Base-by-base conservation (phyloP, 2,888 invertebrate genomes). In the Arctia plantaginis region DNA sequence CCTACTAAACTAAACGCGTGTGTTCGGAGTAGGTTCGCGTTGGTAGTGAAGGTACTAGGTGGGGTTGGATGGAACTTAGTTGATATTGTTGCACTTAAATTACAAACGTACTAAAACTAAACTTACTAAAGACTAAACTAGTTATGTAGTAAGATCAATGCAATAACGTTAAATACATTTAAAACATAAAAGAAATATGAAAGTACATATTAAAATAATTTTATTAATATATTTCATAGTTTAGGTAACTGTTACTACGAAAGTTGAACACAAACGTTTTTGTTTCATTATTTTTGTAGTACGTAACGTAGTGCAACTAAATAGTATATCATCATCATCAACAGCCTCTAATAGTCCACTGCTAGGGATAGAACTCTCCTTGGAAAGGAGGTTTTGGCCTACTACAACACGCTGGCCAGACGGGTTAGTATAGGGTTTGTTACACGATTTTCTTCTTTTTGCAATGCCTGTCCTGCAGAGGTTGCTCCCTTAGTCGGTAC, bases 161-260 rank as follows among this genome's bases (percentile, higher is more conserved):
- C 59, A 59, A 15, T n/a, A 59, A 59, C 10, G 4, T 27, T 59
- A 59, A 59, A 13, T 59, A 27, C n/a, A 15, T n/a, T 55, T 51
- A 23, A 7, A 51, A n/a, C 23, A 8, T 27, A 27, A 27, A 55
- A 59, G 13, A 59, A 3, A 27, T 59, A 69, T 27, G 51, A 62
- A 41, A 62, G 41, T 51, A 23, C 30, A 0, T 62, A 44, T 59
- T 39, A 4, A 35, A 27, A 72, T 70, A 78, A 80, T 75, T 51
- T 70, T 51, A 82, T 62, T 76, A 80, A 76, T 69, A 73, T n/a
- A 80, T 66, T 73, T 74, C 73, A 0, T 44, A 65, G 30, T 74
- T 59, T 59, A 59, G 27, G 59, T 27, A 59, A 59, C 27, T 59
- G 27, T 59, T 69, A 47, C 62, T 66, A 79, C 59, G 59, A 59